phyloP scores from a whole-genome alignment of 2,888 invertebrate species.

The Calephelis perditalis region DNA sequence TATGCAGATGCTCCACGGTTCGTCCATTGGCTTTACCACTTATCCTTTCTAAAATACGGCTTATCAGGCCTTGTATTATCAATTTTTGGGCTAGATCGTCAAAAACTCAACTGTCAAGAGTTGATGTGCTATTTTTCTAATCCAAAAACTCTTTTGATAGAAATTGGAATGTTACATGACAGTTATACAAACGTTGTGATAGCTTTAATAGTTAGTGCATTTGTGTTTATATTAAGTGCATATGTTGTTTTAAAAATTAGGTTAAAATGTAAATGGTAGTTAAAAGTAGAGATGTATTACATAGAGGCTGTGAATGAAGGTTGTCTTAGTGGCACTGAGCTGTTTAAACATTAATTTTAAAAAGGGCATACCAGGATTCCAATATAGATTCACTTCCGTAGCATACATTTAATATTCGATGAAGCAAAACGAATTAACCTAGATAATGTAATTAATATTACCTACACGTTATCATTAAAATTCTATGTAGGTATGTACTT shows the following conservation, averaged over 20 bases:
- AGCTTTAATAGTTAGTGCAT: slow-evolving; percentile 81
- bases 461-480: no score
- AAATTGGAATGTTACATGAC: slow-evolving; percentile 83
- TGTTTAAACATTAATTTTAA: no score
- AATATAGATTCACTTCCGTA: neutral
- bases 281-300: slow-evolving; percentile 13
- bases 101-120: slow-evolving; percentile 84
- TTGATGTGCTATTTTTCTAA: slow-evolving; percentile 86
- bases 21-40: slow-evolving; percentile 91
- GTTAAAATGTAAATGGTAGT: slow-evolving; percentile 75
- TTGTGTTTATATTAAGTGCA: slow-evolving; percentile 80
- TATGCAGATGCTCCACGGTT: slow-evolving; percentile 87
- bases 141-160: slow-evolving; percentile 85
- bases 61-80: slow-evolving; percentile 89
- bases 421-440: no score
- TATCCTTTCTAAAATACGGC: slow-evolving; percentile 93
- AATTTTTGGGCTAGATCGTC: slow-evolving; percentile 89
- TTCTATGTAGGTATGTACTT: no score
- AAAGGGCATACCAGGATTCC: neutral
- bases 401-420: no score
- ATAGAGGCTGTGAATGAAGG: slow-evolving; percentile 19
- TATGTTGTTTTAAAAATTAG: slow-evolving; percentile 83
- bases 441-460: no score
- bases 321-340: no score
- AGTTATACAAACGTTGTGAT: slow-evolving; percentile 81